phyloP scores from a whole-genome alignment of 2,113 vertebrate genomes.

The Choloepus hoffmanni region DNA sequence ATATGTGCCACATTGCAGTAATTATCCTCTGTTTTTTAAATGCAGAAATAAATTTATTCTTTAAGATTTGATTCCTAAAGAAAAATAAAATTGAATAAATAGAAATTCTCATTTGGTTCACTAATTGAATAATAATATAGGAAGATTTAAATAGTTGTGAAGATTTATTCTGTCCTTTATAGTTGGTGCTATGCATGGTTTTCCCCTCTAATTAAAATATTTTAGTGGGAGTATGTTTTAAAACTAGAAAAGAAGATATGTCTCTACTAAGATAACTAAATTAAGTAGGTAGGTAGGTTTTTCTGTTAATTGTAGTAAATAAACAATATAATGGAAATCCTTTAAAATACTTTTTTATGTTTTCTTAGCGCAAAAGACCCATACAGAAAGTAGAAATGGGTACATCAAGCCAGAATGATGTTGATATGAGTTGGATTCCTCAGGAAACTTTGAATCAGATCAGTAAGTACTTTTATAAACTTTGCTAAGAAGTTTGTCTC shows the following conservation, averaged over 20 bases:
- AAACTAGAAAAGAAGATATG: neutral
- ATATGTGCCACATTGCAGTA: neutral
- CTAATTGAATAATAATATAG: neutral
- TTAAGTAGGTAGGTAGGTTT: neutral
- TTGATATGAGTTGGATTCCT: constrained; percentile 99
- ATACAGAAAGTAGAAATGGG: constrained; percentile 97
- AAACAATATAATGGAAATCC: neutral
- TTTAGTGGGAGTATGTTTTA: neutral
- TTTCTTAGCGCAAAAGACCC: constrained; percentile 93
- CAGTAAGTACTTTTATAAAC: constrained; percentile 90
- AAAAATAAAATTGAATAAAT: neutral
- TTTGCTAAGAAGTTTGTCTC: neutral
- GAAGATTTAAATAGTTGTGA: constrained; percentile 2
- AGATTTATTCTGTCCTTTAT: constrained; percentile 21
- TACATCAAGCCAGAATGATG: constrained; percentile 96
- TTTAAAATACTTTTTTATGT: constrained; percentile 43
- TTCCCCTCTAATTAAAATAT: neutral
- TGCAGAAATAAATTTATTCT: neutral
- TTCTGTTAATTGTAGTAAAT: neutral
- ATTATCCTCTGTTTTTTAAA: constrained; percentile 32
- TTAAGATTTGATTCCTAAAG: constrained; percentile 16
- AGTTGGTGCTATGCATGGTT: neutral
- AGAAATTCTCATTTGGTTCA: neutral
- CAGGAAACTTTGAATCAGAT: constrained; percentile 99
- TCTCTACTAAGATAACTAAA: neutral